phyloP scores from a whole-genome alignment of 2,888 invertebrate genomes.

The Cephalotes varians region DNA sequence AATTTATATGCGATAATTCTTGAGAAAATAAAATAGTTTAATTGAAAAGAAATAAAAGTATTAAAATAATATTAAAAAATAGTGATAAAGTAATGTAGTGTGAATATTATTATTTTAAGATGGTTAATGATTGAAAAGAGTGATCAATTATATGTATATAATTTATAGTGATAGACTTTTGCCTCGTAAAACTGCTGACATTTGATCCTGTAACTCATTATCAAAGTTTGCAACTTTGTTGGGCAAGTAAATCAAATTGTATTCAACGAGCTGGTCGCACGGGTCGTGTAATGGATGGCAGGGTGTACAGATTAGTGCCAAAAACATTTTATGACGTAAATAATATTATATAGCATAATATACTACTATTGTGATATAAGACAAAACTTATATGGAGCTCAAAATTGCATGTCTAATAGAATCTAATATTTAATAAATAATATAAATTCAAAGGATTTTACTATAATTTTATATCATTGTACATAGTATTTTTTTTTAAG shows the following conservation, averaged over 20 bases:
- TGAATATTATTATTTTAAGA: not conserved
- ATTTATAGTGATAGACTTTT: conserved; percentile 95
- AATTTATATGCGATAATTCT: not conserved
- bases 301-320: conserved; percentile 93
- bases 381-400: not conserved
- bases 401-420: not conserved
- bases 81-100: not conserved
- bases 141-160: not conserved
- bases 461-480: not conserved
- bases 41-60: not conserved
- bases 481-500: not conserved
- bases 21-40: not conserved
- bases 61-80: not conserved
- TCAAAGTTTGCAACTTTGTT: conserved; percentile 91
- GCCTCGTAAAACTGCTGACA: conserved; percentile 93
- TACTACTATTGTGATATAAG: not conserved
- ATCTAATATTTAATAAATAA: not conserved
- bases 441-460: not conserved
- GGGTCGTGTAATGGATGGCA: conserved; percentile 94
- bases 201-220: conserved; percentile 93
- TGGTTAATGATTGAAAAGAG: not conserved
- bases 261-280: conserved; percentile 96
- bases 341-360: conserved; percentile 32
- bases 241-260: conserved; percentile 96
- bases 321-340: conserved; percentile 89